phyloP scores from a whole-genome alignment of 2,888 invertebrate species.

The Agrochola circellaris region DNA sequence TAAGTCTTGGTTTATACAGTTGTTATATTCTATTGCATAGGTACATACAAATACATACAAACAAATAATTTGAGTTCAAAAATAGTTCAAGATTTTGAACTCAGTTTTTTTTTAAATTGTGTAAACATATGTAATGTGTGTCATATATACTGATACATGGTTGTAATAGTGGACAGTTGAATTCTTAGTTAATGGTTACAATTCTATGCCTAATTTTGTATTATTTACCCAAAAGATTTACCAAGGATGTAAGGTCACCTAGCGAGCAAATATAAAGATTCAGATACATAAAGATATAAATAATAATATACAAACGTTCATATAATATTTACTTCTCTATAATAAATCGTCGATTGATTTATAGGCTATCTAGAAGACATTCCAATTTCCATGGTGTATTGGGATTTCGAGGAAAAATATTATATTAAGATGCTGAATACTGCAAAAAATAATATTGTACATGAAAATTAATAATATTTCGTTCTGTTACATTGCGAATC shows the following conservation, averaged over 20 bases:
- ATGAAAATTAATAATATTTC: neutral
- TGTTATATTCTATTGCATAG: neutral
- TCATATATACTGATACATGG: neutral
- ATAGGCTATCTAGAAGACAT: slow-evolving; percentile 34
- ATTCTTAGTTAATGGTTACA: neutral
- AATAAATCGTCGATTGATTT: slow-evolving; percentile 52
- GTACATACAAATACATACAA: no score
- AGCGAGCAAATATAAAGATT: neutral
- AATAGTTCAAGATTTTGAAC: neutral
- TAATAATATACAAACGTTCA: slow-evolving; percentile 13
- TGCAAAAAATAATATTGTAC: neutral
- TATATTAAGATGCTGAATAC: neutral
- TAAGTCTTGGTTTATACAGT: neutral
- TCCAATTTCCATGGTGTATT: slow-evolving; percentile 36
- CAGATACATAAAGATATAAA: slow-evolving; percentile 2
- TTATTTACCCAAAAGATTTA: neutral
- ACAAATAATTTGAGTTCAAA: no score
- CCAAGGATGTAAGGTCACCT: neutral
- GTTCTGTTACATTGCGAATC: neutral
- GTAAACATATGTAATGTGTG: neutral
- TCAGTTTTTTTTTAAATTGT: neutral
- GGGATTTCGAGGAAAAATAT: slow-evolving; percentile 8
- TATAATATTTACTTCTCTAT: slow-evolving; percentile 44
- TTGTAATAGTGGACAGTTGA: neutral
- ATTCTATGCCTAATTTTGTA: neutral